Conservation (phyloP, 2,888 invertebrate species). For the Nasonia oneida region DNA sequence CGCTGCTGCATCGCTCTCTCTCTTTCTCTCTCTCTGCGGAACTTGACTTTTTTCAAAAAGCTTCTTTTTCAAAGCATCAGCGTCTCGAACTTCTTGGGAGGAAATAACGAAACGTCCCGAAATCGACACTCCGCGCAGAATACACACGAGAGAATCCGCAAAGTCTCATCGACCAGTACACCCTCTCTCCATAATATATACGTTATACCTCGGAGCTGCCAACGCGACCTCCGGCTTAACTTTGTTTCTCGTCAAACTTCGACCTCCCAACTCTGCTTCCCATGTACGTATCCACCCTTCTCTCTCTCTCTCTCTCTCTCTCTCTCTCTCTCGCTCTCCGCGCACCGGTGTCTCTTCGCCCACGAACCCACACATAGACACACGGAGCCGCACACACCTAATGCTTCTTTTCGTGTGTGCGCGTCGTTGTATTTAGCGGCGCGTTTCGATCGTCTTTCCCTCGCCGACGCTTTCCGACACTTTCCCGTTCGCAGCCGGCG, state of each 20-base stretch:
- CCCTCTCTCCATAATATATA: conserved; percentile 1
- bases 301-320: neutral
- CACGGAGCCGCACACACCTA: neutral
- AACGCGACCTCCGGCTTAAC: conserved; percentile 23
- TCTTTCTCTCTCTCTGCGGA: neutral
- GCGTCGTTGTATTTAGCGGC: neutral
- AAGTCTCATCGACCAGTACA: conserved; percentile 12
- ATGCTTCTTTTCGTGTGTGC: neutral
- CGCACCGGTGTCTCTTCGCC: neutral
- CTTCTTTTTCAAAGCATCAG: neutral
- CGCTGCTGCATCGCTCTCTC: neutral
- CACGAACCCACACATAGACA: neutral
- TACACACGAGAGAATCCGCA: neutral
- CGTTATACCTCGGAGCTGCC: conserved; percentile 11
- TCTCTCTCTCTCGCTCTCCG: no score
- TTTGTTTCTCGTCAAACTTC: conserved; percentile 36
- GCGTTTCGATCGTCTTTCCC: neutral
- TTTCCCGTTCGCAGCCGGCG: neutral
- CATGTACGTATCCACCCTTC: neutral
- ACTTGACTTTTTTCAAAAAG: neutral
- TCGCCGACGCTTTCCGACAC: neutral
- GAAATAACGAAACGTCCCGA: neutral
- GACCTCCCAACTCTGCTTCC: neutral
- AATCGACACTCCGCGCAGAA: neutral
- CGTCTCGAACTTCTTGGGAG: neutral